Evolutionary conservation across 2,888 invertebrate species (phyloP), one percentile per base, ranked within the genome.

Genomic region (Spilosoma lubricipeda): DNA sequence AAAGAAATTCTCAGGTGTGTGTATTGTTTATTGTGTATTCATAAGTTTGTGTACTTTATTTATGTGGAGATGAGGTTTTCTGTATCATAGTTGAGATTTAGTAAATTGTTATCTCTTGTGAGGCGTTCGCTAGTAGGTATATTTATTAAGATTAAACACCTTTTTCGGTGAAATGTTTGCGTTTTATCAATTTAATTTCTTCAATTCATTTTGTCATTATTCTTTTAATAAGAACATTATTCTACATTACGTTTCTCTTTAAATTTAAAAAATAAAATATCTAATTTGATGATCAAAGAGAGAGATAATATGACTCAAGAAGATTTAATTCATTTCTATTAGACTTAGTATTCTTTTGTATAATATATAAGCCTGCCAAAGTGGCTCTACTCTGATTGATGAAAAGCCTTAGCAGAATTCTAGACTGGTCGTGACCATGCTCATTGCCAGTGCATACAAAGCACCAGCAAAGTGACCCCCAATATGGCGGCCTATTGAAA

Each of bases 1-100:
- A 65, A 65, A 71, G 63, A 63, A 56, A 71, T 63, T 33, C 65
- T 48, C 36, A 33, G n/a, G 65, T 45, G 45, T 69, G 72, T 75
- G 73, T 73, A 70, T 70, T 70, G 65, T 70, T 69, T 73, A 52
- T 72, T 69, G 59, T 72, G 71, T 75, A 75, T 72, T 75, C 65
- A 71, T 74, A 64, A 64, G 64, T 42, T 68, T 70, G 36, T 67
- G 63, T 68, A 69, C n/a, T 69, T 52, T 70, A 70, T 70, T 59
- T 48, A 39, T 30, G 42, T 59, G n/a, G 48, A 45, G 13, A 48
- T 36, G 56, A 70, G 48, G 33, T 45, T 74, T 30, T 45, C 42
- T 42, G 30, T 27, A 11, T 56, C 30, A 66, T 65, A 39, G 18
- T 30, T 23, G 59, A 56, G 59, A 59, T 33, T 67, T 45, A 66